Conservation (phyloP, 2,888 invertebrate species). For the Fissipunctia ypsillon region DNA sequence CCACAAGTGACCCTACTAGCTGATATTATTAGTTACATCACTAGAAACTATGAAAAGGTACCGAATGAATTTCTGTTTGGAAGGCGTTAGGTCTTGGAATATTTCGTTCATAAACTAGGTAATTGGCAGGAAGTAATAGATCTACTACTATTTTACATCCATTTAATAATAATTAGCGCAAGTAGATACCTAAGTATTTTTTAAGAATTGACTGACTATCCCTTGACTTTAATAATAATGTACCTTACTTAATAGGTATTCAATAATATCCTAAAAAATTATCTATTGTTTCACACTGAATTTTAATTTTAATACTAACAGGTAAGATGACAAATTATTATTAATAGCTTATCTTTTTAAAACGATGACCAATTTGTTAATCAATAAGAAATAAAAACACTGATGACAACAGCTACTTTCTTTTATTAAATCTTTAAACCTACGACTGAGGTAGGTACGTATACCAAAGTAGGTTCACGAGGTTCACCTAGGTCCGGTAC, state of each 20-base stretch:
- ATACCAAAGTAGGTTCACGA: background rate
- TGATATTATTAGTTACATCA: constrained; percentile 17
- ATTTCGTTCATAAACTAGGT: background rate
- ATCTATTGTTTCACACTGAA: background rate
- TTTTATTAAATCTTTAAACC: constrained; percentile 31
- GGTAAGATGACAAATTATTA: constrained; percentile 11
- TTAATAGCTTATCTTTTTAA: background rate
- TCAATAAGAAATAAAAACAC: constrained; percentile 6
- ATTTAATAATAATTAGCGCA: background rate
- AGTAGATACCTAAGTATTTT: constrained; percentile 9
- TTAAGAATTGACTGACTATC: constrained; percentile 5
- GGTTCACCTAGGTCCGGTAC: background rate
- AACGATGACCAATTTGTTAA: background rate
- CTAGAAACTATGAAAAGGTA: background rate
- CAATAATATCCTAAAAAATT: background rate
- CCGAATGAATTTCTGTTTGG: background rate
- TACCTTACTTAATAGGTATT: background rate
- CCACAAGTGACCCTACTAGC: constrained; percentile 61
- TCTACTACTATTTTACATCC: constrained; percentile 1
- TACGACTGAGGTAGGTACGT: background rate
- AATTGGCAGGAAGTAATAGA: background rate
- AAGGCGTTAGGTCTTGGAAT: background rate
- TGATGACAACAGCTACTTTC: constrained; percentile 2
- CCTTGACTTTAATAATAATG: constrained; percentile 18
- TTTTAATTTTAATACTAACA: background rate